Percentiles rank a stretch among this genome's conserved stretches.
These are phyloP conservation scores for Agonopterix alstromeriana DNA, from an alignment of 2,888 invertebrate genomes.

Conservation along the genomic window DNA sequence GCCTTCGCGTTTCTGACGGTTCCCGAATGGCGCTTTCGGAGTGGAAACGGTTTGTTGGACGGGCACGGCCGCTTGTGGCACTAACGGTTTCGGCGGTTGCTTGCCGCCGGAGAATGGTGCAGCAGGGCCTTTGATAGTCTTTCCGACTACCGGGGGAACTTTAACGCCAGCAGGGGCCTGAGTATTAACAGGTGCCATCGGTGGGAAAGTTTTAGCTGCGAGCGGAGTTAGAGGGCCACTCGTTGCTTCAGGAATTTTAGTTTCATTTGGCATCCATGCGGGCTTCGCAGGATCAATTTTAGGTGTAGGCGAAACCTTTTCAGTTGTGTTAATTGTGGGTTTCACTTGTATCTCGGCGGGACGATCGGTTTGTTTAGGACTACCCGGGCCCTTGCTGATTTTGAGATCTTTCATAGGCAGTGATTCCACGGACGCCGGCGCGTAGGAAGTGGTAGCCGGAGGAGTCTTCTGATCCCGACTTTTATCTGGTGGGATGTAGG, in stretches of 20 bases:
- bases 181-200: slow-evolving; percentile 28
- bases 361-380: slow-evolving; percentile 53
- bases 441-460: slow-evolving; percentile 29
- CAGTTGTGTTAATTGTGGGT: slow-evolving; percentile 27
- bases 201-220: slow-evolving; percentile 42
- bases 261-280: slow-evolving; percentile 44
- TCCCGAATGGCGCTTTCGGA: slow-evolving; percentile 64
- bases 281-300: slow-evolving; percentile 52
- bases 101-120: slow-evolving; percentile 67
- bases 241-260: slow-evolving; percentile 28
- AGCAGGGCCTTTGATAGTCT: slow-evolving; percentile 55
- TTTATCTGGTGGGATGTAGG: slow-evolving; percentile 40
- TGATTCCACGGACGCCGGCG: slow-evolving; percentile 40
- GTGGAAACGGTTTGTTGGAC: slow-evolving; percentile 62
- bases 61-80: slow-evolving; percentile 60
- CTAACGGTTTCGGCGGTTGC: slow-evolving; percentile 58
- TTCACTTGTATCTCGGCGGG: slow-evolving; percentile 33
- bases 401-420: slow-evolving; percentile 65
- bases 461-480: slow-evolving; percentile 37
- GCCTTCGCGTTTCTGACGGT: slow-evolving; percentile 64
- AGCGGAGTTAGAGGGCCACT: slow-evolving; percentile 20
- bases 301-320: slow-evolving; percentile 37
- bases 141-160: slow-evolving; percentile 40
- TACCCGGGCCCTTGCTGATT: slow-evolving; percentile 50
- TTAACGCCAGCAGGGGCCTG: slow-evolving; percentile 36